Percentiles rank a stretch among this genome's conserved stretches.
phyloP scores from a whole-genome alignment of 2,888 invertebrate genomes.

The Caenorhabditis sulstoni region DNA sequence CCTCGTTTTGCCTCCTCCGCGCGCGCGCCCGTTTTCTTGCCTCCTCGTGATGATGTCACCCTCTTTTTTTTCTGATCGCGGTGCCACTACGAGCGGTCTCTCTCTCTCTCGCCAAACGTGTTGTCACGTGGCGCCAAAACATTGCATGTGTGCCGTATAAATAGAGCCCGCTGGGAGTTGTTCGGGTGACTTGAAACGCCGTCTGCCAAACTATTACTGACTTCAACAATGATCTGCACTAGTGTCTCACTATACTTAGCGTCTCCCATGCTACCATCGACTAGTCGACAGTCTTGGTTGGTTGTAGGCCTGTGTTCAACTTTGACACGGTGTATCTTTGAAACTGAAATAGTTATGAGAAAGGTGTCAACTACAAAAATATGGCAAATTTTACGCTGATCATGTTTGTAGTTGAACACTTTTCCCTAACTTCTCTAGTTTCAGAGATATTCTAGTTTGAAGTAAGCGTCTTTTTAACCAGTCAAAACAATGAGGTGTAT shows the following conservation, averaged over 20 bases:
- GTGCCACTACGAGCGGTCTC: conserved; percentile 29
- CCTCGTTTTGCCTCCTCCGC: conserved; percentile 13
- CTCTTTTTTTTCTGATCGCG: conserved; percentile 40
- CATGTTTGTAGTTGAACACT: too few species aligned
- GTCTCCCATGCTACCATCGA: conserved; percentile 34
- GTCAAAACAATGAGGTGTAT: too few species aligned
- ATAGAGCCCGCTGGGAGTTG: conserved; percentile 25
- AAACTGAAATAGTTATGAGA: too few species aligned
- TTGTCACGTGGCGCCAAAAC: conserved; percentile 41
- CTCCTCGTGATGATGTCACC: conserved; percentile 49
- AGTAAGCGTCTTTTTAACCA: too few species aligned
- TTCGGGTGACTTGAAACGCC: too few species aligned
- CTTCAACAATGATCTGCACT: conserved; percentile 18
- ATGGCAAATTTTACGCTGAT: too few species aligned
- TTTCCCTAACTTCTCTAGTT: too few species aligned
- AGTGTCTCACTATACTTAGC: conserved; percentile 17
- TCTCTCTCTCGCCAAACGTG: conserved; percentile 20
- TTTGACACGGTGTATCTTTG: too few species aligned
- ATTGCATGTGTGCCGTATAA: conserved; percentile 38
- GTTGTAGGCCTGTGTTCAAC: too few species aligned
- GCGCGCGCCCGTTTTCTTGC: conserved; percentile 6
- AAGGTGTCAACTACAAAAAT: too few species aligned
- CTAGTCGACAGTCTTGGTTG: conserved; percentile 44
- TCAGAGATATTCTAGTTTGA: too few species aligned
- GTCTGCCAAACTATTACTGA: conserved; percentile 3